Evolutionary conservation across 1,140 invertebrate species (phyloP).

Genomic region (Maconellicoccus hirsutus): DNA sequence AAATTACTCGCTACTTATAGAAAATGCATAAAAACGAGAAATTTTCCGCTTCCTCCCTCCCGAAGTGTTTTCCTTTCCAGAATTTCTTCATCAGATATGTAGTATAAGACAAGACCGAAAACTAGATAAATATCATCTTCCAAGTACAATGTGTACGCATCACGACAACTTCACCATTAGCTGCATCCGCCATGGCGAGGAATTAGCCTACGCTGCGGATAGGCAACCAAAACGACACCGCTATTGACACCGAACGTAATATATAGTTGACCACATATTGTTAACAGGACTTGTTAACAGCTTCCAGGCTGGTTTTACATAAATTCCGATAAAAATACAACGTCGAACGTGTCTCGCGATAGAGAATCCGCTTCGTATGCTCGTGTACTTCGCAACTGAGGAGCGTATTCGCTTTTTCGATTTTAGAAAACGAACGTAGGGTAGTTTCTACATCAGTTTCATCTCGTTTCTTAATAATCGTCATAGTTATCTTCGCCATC

Average conservation of each 20-base stretch:
- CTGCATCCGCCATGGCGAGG: too few species aligned
- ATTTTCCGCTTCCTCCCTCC: too few species aligned
- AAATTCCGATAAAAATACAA: conserved; percentile 1
- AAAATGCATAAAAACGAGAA: too few species aligned
- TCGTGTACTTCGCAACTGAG: too few species aligned
- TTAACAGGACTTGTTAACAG: conserved; percentile 4
- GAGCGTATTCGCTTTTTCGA: too few species aligned
- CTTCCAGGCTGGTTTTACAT: conserved; percentile 7
- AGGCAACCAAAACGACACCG: background rate
- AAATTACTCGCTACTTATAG: conserved; percentile 2
- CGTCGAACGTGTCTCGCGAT: background rate
- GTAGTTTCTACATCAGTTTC: too few species aligned
- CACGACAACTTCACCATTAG: too few species aligned
- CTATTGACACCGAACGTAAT: background rate
- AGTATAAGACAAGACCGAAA: too few species aligned
- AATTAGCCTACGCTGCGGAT: background rate
- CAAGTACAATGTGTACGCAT: background rate
- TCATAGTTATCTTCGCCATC: too few species aligned
- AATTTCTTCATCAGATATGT: background rate
- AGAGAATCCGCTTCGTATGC: background rate
- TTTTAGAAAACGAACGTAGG: too few species aligned
- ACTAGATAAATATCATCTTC: too few species aligned
- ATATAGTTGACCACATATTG: background rate
- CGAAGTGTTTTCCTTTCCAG: background rate
- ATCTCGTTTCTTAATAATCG: too few species aligned